A percentile compares a stretch with the other conserved stretches of the same genome.
phyloP scores from a whole-genome alignment of 1,140 invertebrate species.

The Heliothis virescens region DNA sequence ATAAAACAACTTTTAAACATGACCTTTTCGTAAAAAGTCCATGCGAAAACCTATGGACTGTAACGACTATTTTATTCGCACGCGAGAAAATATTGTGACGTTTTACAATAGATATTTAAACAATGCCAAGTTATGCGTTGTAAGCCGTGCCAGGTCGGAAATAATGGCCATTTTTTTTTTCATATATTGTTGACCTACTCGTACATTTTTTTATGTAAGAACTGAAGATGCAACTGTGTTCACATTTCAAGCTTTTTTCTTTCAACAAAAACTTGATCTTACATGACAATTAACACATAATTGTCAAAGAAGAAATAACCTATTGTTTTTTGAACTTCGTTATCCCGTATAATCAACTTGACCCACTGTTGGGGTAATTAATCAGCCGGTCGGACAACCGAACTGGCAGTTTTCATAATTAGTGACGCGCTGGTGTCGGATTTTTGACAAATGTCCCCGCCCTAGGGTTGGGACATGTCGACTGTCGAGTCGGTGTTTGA shows the following conservation, averaged over 20 bases:
- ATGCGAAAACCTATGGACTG: too few species aligned
- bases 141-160: slow-evolving; percentile 3
- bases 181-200: background rate
- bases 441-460: slow-evolving; percentile 54
- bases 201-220: background rate
- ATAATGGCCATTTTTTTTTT: background rate
- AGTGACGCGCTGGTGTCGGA: slow-evolving; percentile 46
- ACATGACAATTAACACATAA: too few species aligned
- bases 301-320: background rate
- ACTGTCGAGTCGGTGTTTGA: background rate
- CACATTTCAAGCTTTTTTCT: too few species aligned
- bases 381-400: slow-evolving; percentile 47
- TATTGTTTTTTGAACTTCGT: slow-evolving; percentile 11
- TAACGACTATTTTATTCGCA: background rate
- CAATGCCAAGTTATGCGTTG: slow-evolving; percentile 8
- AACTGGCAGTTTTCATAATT: slow-evolving; percentile 52
- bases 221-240: too few species aligned
- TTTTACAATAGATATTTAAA: slow-evolving; percentile 11
- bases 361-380: slow-evolving; percentile 37
- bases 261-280: too few species aligned
- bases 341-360: slow-evolving; percentile 16
- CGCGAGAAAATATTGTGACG: background rate
- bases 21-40: too few species aligned
- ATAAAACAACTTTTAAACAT: too few species aligned
- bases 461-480: background rate